Evolutionary conservation across 2,888 invertebrate genomes (phyloP), one percentile per base, ranked within the genome.

Genomic region (Mellilla xanthometata): DNA sequence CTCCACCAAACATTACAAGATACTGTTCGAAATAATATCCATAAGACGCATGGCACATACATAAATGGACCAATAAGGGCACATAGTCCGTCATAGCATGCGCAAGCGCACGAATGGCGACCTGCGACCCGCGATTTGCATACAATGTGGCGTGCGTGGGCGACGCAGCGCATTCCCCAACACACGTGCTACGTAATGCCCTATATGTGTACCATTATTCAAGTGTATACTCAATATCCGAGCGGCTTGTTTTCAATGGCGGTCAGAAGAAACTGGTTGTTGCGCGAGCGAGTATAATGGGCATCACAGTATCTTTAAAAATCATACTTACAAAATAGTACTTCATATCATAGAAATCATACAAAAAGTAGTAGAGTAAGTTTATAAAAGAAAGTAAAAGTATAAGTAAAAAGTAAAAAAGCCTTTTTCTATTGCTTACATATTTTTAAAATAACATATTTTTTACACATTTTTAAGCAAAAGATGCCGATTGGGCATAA

Each of bases 81-180:
- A 55, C 56, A 49, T 48, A 56, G 56, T 52, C 59, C 52, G 56
- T 39, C 35, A 33, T 24, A 41, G 52, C 58, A 51, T 63, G 63
- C 56, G 62, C 64, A 45, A 52, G 60, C 57, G 59, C 62, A 68
- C 72, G 59, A 58, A 78, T 73, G 69, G 67, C 80, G 88, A 87
- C 87, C 88, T 84, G 82, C 85, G 87, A 89, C 88, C 88, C 68
- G 59, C 71, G 58, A 88, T 89, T 86, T 87, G 83, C 89, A 89
- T 89, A 89, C 89, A 89, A 89, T 88, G 79, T 64, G 53, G 49
- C 54, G 52, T 68, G 84, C 81, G 87, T 86, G 81, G 87, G 87
- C 79, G 79, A 69, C 54, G 51, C 59, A 57, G 66, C 70, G 69
- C 76, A 79, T 80, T 77, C 79, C 63, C 56, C 51, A 48, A 56